These are phyloP conservation scores for Caenorhabditis sp. DNA, from an alignment of 2,888 invertebrate species.

Conservation along the genomic window DNA sequence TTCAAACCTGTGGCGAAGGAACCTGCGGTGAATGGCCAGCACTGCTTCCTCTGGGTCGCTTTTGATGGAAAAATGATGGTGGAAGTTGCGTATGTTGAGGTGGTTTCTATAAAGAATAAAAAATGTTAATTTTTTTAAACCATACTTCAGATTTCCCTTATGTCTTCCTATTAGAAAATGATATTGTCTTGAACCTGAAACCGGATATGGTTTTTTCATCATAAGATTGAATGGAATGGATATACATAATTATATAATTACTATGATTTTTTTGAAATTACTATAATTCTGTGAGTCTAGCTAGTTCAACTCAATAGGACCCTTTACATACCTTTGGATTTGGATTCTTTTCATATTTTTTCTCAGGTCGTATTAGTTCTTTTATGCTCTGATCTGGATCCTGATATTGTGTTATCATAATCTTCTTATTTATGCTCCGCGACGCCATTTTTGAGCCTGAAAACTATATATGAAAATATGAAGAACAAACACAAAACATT, in stretches of 20 bases:
- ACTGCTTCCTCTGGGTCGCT: slow-evolving; percentile 44
- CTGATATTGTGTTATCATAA: slow-evolving; percentile 31
- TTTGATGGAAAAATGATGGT: slow-evolving; percentile 28
- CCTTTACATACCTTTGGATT: slow-evolving; percentile 28
- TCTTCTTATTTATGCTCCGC: slow-evolving; percentile 21
- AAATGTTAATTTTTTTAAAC: no score
- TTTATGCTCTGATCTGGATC: slow-evolving; percentile 39
- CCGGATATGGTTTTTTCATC: no score
- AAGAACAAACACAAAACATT: background rate
- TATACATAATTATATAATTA: no score
- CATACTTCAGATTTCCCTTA: no score
- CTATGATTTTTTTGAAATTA: no score
- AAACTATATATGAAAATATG: background rate
- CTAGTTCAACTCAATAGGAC: background rate
- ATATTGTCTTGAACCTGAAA: no score
- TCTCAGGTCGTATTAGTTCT: slow-evolving; percentile 37
- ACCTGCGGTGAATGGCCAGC: slow-evolving; percentile 51
- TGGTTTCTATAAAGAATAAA: slow-evolving; percentile 31
- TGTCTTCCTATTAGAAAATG: no score
- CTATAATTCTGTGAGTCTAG: background rate
- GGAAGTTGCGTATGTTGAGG: slow-evolving; percentile 24
- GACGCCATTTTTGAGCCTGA: slow-evolving; percentile 26
- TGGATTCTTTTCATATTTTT: slow-evolving; percentile 41
- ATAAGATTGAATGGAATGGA: no score
- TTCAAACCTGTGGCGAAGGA: no score